phyloP scores from a whole-genome alignment of 2,888 invertebrate species.

The Eubasilissa splendida region DNA sequence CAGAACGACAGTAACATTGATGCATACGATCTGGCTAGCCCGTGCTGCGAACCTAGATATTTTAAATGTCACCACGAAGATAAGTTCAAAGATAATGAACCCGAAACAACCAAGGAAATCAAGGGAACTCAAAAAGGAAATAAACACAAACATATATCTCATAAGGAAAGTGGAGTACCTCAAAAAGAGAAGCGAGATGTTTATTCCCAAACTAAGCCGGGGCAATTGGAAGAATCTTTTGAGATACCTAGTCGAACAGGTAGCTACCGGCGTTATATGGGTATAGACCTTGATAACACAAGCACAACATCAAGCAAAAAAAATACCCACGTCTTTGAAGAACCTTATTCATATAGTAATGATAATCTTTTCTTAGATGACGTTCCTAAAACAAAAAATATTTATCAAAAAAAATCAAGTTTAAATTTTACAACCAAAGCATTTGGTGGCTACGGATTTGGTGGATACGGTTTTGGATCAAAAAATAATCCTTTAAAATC shows the following conservation, averaged over 20 bases:
- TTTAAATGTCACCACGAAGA: conserved; percentile 15
- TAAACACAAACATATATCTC: conserved; percentile 7
- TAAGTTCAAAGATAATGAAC: conserved; percentile 1
- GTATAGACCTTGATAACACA: conserved; percentile 70
- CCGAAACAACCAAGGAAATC: conserved; percentile 5
- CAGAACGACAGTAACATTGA: conserved; percentile 84
- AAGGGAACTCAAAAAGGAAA: conserved; percentile 77
- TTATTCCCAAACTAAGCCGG: conserved; percentile 63
- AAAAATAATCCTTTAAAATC: conserved; percentile 68
- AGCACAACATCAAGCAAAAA: conserved; percentile 85
- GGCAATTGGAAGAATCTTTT: conserved; percentile 24
- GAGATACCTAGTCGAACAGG: conserved; percentile 59
- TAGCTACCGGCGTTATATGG: conserved; percentile 39
- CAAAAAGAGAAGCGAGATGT: conserved; percentile 72
- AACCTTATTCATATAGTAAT: conserved; percentile 81
- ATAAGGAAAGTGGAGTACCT: conserved; percentile 60
- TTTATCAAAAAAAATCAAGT: conserved; percentile 80
- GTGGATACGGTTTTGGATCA: conserved; percentile 79
- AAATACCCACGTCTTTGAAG: conserved; percentile 69
- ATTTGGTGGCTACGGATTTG: conserved; percentile 89
- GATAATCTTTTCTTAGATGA: conserved; percentile 90
- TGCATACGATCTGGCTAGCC: conserved; percentile 89
- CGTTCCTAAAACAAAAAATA: conserved; percentile 43
- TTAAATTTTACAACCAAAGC: conserved; percentile 90
- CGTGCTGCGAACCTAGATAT: conserved; percentile 88